These are phyloP conservation scores for Eolophus roseicapilla DNA, from an alignment of 2,113 vertebrate genomes.

Conservation along the genomic window DNA sequence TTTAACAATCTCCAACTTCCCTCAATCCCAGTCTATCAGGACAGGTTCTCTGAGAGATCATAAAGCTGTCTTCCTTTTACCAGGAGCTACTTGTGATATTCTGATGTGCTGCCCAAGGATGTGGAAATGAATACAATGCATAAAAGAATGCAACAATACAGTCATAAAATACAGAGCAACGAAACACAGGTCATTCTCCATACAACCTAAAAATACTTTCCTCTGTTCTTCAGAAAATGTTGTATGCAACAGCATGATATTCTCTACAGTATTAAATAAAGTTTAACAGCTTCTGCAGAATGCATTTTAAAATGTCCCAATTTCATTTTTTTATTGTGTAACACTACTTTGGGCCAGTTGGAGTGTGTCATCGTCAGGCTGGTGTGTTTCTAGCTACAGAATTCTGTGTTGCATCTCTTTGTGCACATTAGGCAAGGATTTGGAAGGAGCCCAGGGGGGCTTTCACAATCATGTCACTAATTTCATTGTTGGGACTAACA, in stretches of 20 bases:
- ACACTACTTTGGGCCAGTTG: neutral
- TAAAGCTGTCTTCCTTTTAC: neutral
- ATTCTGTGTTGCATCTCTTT: neutral
- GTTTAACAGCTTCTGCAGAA: neutral
- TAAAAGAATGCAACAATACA: neutral
- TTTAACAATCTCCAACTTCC: neutral
- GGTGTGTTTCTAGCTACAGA: neutral
- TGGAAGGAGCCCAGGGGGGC: neutral
- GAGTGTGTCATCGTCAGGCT: neutral
- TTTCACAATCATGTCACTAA: neutral
- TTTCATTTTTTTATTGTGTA: neutral
- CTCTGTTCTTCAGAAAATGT: neutral
- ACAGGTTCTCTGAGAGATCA: neutral
- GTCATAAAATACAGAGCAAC: neutral
- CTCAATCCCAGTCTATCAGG: rapidly evolving
- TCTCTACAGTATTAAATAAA: neutral
- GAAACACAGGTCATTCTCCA: neutral
- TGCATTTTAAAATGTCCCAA: neutral
- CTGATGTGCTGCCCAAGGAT: neutral
- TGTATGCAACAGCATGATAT: neutral
- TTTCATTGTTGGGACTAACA: neutral
- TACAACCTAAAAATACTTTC: neutral
- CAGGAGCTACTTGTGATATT: neutral
- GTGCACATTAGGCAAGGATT: neutral
- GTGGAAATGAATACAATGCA: neutral